Evolutionary conservation across 2,113 vertebrate species (phyloP).

Genomic region (Struthidea cinerea): DNA sequence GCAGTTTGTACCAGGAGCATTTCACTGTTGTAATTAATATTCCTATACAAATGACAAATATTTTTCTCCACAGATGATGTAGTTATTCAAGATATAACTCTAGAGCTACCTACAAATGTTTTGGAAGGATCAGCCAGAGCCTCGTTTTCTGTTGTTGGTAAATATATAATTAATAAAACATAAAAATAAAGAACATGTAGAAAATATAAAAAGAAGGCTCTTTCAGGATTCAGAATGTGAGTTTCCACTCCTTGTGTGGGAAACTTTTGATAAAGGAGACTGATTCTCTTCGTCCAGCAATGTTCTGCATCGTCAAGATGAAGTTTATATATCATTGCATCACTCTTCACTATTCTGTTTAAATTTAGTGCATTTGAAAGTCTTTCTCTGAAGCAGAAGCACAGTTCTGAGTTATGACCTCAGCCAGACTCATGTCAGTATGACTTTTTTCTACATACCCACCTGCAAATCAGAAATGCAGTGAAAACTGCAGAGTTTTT

Average conservation of each 20-base stretch:
- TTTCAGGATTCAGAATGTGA: not conserved
- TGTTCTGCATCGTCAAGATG: not conserved
- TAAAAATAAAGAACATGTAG: not conserved
- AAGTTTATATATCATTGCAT: not conserved
- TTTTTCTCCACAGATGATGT: conserved; percentile 17
- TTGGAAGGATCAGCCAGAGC: conserved; percentile 77
- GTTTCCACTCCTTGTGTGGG: not conserved
- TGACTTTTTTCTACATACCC: not conserved
- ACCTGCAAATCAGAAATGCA: not conserved
- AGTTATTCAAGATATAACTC: conserved; percentile 6
- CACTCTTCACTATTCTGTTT: not conserved
- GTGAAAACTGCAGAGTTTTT: not conserved
- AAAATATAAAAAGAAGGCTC: not conserved
- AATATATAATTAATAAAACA: not conserved
- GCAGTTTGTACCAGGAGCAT: not conserved
- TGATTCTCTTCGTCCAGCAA: not conserved
- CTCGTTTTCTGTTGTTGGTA: conserved; percentile 79
- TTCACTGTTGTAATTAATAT: not conserved
- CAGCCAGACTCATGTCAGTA: not conserved
- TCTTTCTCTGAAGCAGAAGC: not conserved
- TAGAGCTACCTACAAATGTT: conserved; percentile 70
- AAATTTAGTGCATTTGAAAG: not conserved
- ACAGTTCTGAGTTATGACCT: not conserved
- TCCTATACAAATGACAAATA: not conserved
- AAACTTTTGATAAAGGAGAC: not conserved